These are phyloP conservation scores for Gadopsis bispinosus DNA, from an alignment of 2,797 vertebrate genomes.

Conservation along the genomic window DNA sequence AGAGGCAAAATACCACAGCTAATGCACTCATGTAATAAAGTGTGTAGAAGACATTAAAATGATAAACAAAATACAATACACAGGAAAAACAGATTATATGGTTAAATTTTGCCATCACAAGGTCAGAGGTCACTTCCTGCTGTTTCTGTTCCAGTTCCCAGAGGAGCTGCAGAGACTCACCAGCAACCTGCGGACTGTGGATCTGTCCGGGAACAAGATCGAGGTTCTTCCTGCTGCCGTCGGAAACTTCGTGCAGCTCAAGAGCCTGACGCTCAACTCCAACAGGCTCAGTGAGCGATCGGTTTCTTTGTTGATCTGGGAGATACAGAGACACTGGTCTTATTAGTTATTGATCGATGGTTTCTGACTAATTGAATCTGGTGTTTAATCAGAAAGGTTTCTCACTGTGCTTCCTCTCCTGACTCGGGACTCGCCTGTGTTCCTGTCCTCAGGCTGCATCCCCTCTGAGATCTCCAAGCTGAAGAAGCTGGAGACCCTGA, in stretches of 20 bases:
- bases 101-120: too few species aligned
- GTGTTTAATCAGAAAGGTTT: too few species aligned
- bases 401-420: too few species aligned
- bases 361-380: too few species aligned
- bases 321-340: too few species aligned
- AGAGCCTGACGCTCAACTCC: constrained; percentile 91
- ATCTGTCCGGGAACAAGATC: constrained; percentile 95
- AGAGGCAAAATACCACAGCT: too few species aligned
- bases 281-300: constrained; percentile 90
- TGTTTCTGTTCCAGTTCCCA: constrained; percentile 88
- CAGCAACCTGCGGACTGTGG: constrained; percentile 92
- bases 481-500: constrained; percentile 94
- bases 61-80: too few species aligned
- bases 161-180: constrained; percentile 93
- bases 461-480: constrained; percentile 92
- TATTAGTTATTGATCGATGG: too few species aligned
- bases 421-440: not conserved
- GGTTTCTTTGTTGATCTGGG: too few species aligned
- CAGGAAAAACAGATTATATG: too few species aligned
- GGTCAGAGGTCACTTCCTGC: not conserved
- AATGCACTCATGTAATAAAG: too few species aligned
- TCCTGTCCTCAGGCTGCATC: constrained; percentile 81
- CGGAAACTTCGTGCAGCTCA: constrained; percentile 92
- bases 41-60: too few species aligned
- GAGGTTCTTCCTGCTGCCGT: constrained; percentile 89